Percentiles rank a stretch among this genome's conserved stretches.
phyloP scores from a whole-genome alignment of 2,888 invertebrate species.

The Oxycera nigricornis region DNA sequence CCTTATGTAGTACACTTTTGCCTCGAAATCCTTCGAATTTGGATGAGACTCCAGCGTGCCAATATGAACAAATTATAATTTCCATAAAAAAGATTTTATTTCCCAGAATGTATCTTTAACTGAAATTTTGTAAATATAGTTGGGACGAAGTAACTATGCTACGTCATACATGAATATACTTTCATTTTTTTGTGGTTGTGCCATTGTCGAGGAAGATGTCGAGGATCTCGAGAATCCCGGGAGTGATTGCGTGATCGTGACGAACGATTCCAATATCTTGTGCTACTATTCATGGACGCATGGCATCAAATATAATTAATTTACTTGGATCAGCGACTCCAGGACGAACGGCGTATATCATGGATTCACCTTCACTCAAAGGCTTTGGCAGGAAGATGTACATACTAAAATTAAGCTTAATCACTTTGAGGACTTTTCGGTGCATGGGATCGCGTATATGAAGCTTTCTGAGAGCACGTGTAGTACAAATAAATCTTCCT shows the following conservation, averaged over 20 bases:
- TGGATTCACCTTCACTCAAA: constrained; percentile 58
- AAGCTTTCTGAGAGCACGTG: constrained; percentile 68
- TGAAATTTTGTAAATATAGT: no score
- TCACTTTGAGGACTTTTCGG: background rate
- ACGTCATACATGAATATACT: no score
- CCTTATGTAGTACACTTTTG: no score
- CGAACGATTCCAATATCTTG: constrained; percentile 65
- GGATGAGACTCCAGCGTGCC: no score
- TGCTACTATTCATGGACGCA: constrained; percentile 65
- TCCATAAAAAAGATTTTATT: no score
- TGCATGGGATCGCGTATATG: constrained; percentile 52
- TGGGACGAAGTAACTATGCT: no score
- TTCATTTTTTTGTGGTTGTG: no score
- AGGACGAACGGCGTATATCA: constrained; percentile 61
- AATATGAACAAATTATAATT: no score
- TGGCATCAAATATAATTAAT: constrained; percentile 60
- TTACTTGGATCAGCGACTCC: constrained; percentile 61
- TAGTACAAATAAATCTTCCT: constrained; percentile 67
- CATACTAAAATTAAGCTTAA: constrained; percentile 46
- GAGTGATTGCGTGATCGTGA: constrained; percentile 64
- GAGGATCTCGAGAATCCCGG: constrained; percentile 64
- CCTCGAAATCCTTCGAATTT: no score
- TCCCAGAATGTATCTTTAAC: no score
- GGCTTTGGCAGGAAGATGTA: constrained; percentile 47
- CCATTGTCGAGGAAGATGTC: constrained; percentile 64